These are phyloP conservation scores for Drosophila pruinosa DNA, from an alignment of 1,140 invertebrate species.

Conservation along the genomic window DNA sequence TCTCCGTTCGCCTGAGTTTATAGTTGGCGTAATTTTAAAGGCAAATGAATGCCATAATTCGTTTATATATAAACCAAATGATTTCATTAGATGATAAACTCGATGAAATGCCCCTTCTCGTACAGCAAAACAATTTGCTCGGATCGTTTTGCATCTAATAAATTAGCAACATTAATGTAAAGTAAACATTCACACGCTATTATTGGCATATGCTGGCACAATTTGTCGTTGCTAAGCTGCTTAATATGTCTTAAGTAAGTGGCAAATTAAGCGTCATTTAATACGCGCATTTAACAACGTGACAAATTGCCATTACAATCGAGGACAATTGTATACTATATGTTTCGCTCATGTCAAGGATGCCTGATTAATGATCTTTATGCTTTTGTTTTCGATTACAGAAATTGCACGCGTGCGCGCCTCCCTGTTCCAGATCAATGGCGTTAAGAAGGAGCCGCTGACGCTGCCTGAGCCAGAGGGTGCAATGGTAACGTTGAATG, in stretches of 20 bases:
- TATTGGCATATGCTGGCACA: constrained; percentile 34
- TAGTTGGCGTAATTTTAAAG: constrained; percentile 14
- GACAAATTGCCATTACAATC: constrained; percentile 50
- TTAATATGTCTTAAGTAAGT: constrained; percentile 27
- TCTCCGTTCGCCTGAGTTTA: neutral
- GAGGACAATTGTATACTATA: constrained; percentile 22
- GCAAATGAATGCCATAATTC: constrained; percentile 69
- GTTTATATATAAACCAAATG: constrained; percentile 75
- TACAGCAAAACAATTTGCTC: neutral
- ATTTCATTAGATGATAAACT: constrained; percentile 58
- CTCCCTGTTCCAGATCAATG: constrained; percentile 99
- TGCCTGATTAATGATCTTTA: constrained; percentile 8
- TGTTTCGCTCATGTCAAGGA: neutral
- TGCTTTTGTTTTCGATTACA: constrained; percentile 87
- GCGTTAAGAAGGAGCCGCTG: constrained; percentile 96
- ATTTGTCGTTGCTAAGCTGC: neutral
- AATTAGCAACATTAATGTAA: constrained; percentile 43
- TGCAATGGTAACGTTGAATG: constrained; percentile 94
- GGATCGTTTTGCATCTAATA: constrained; percentile 48
- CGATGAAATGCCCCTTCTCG: neutral
- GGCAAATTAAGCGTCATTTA: constrained; percentile 72
- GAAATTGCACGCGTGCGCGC: constrained; percentile 99
- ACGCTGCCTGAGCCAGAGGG: constrained; percentile 96
- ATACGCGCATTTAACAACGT: constrained; percentile 68
- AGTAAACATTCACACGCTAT: constrained; percentile 57